A percentile compares a stretch with the other conserved stretches of the same genome.
Evolutionary conservation across 30 jellyfish, hydroid and myxozoan species (phyloP).

Genomic region (Cassiopea andromeda): DNA sequence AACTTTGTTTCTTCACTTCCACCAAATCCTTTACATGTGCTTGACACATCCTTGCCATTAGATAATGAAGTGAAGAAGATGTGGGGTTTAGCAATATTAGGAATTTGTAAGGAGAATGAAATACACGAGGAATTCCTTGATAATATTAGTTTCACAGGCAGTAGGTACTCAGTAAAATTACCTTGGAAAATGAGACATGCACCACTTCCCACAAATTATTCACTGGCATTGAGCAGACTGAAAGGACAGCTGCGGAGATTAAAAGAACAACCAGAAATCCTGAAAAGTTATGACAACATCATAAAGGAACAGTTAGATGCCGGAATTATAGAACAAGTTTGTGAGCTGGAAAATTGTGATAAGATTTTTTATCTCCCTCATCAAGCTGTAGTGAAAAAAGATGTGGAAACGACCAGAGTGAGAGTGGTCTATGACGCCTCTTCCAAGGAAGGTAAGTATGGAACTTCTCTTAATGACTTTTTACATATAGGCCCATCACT

Average conservation of each 20-base stretch:
- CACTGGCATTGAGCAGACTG: constrained; percentile 6
- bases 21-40: not conserved
- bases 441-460: constrained; percentile 14
- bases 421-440: constrained; percentile 58
- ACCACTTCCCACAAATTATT: constrained; percentile 26
- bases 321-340: constrained; percentile 14
- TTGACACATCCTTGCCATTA: not conserved
- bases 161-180: constrained; percentile 7
- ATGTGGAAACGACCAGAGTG: constrained; percentile 56
- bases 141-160: constrained; percentile 5
- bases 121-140: constrained; percentile 44
- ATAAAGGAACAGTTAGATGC: constrained; percentile 3
- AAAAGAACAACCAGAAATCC: constrained; percentile 6
- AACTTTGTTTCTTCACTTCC: not conserved
- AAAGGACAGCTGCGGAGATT: constrained; percentile 17
- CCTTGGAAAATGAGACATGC: constrained; percentile 30
- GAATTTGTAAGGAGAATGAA: constrained; percentile 20
- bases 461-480: constrained; percentile 46
- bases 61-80: constrained; percentile 6
- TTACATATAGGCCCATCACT: constrained; percentile 65
- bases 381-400: constrained; percentile 41
- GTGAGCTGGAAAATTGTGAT: not conserved
- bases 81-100: constrained; percentile 47
- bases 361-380: constrained; percentile 30
- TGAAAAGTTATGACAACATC: not conserved